phyloP scores from a whole-genome alignment of 2,113 vertebrate genomes.

The Strigops habroptila region DNA sequence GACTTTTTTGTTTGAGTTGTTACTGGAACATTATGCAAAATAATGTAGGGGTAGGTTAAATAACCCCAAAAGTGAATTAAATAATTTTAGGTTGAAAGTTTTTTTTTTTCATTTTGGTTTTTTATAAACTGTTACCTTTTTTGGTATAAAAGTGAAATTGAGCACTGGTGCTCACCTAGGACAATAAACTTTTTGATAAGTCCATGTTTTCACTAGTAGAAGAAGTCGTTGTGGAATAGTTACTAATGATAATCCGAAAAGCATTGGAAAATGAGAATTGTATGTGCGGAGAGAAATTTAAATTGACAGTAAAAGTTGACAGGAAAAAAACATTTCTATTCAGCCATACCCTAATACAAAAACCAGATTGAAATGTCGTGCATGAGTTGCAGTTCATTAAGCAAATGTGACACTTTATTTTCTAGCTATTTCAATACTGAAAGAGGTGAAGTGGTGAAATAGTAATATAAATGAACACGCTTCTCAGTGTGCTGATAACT shows the following conservation, averaged over 20 bases:
- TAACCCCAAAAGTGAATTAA: not conserved
- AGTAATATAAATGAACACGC: conserved; percentile 55
- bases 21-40: not conserved
- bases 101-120: not conserved
- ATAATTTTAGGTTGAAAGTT: not conserved
- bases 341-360: conserved; percentile 48
- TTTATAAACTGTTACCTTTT: not conserved
- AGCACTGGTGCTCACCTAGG: not conserved
- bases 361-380: conserved; percentile 69
- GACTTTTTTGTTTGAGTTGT: not conserved
- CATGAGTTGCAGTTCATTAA: conserved; percentile 73
- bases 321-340: conserved; percentile 70
- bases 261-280: not conserved
- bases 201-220: not conserved
- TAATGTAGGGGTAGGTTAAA: not conserved
- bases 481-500: conserved; percentile 3
- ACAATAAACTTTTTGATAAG: not conserved
- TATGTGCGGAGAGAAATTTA: conserved; percentile 46
- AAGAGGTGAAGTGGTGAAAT: conserved; percentile 54
- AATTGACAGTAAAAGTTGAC: conserved; percentile 69
- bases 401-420: conserved; percentile 74
- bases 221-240: conserved; percentile 6
- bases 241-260: conserved; percentile 51
- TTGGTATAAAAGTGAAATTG: not conserved
- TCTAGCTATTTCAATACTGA: conserved; percentile 54